Base-by-base conservation (phyloP, 2,113 vertebrate genomes). In the Rhinogobius similis region DNA sequence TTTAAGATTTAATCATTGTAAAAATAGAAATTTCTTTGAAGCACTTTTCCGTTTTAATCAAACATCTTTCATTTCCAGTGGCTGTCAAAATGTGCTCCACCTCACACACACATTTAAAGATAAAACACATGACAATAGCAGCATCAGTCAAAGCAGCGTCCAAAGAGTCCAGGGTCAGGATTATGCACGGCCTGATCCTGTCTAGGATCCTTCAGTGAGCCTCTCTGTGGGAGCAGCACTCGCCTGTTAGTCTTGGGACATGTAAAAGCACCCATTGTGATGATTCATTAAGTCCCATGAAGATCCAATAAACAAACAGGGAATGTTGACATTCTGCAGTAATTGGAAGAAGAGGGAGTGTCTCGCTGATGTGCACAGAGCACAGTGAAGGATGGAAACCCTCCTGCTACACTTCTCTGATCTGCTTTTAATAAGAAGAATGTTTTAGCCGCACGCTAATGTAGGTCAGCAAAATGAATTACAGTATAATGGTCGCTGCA, bases 291-390 rank as follows among this genome's bases (percentile, higher is more conserved):
- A 75, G 69, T 56, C 52, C 61, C 23, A 73, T 79, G 68, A 81
- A 87, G 83, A 75, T 38, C 62, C 65, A 70, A 75, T 78, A 79
- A 76, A 80, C 82, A 88, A 87, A 89, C 86, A 87, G 78, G 86
- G 77, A 83, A 83, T 85, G 85, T 82, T 83, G 78, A 90, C 78
- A 39, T 72, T 83, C 20, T 58, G 43, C 69, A 18, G 78, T 87
- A 87, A 88, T 88, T 85, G 71, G 71, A 88, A 59, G 59, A 75
- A 83, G 79, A 63, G 82, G 83, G 81, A 78, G 77, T 84, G 84
- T 82, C 72, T 61, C 24, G 63, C 0, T 63, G 70, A 62, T 78
- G 82, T 81, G 72, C 76, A 6, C 56, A 67, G 58, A 52, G 52
- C 18, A 72, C 50, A 66, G 61, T 85, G 83, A 85, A 83, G 68